phyloP scores from a whole-genome alignment of 92 coral and sea anemone species.

The Palythoa grandis region DNA sequence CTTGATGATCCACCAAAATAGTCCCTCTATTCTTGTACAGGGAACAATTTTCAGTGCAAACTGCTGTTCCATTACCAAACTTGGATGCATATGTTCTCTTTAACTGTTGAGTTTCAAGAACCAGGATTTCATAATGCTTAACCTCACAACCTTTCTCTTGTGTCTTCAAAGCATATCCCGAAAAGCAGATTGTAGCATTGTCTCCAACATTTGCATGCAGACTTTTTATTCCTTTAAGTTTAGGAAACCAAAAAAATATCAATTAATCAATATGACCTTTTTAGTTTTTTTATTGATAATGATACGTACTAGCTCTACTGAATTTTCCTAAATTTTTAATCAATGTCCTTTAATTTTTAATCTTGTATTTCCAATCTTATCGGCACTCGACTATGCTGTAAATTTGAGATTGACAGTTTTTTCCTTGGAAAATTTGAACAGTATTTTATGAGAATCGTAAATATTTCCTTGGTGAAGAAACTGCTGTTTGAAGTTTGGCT shows the following conservation, averaged over 20 bases:
- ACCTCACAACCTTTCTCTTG: not conserved
- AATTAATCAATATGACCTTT: not conserved
- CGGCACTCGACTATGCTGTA: too few species aligned
- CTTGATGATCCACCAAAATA: not conserved
- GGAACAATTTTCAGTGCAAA: not conserved
- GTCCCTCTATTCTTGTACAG: not conserved
- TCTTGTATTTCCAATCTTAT: too few species aligned
- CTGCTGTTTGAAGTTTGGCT: too few species aligned
- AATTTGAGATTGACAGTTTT: too few species aligned
- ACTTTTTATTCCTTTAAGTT: not conserved
- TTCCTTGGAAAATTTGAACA: too few species aligned
- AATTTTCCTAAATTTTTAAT: too few species aligned
- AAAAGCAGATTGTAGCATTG: not conserved
- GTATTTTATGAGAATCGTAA: too few species aligned
- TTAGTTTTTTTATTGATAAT: too few species aligned
- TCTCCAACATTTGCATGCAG: not conserved
- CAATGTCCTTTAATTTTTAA: too few species aligned
- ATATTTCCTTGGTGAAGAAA: too few species aligned
- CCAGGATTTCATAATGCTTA: not conserved
- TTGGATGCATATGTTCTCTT: not conserved
- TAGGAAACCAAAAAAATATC: too few species aligned
- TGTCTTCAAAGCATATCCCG: not conserved
- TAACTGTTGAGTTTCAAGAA: not conserved
- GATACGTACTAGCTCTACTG: too few species aligned
- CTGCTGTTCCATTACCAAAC: not conserved